Evolutionary conservation across 2,797 vertebrate species (phyloP), one percentile per base, ranked within the genome.

Genomic region (Rallus crepitans): DNA sequence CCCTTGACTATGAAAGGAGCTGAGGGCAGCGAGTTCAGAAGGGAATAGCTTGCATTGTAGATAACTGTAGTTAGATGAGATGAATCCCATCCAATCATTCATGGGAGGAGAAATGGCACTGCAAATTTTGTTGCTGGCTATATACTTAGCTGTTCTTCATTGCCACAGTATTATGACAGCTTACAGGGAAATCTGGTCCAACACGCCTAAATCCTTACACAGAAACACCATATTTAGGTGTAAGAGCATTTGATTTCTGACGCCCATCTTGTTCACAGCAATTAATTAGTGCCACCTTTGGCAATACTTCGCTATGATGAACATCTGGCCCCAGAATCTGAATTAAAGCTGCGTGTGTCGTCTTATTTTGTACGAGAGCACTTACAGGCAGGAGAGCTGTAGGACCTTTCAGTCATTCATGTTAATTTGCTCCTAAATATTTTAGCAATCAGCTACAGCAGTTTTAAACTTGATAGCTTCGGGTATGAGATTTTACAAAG

Each of bases 241-340:
- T 4, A 66, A 88, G 25, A 84, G 33, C 6, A 9, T 73, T 90
- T 84, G 37, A 82, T 82, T 93, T 76, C 78, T 87, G 53, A 60
- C 6, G 4, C 57, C 57, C 2, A 2, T 73, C 56, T 90, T 47
- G 71, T 90, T 90, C 75, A 23, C 39, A 72, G 53, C 60, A 82
- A 93, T 91, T 93, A 96, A 95, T 93, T 85, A 92, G 39, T 83
- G 89, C 40, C 82, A 84, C 73, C 40, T 89, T 88, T 86, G 76
- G 89, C 64, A 56, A 28, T 31, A 11, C 35, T 72, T 90, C 12
- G 30, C 64, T 48, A 2, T 17, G 45, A 59, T 27, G 57, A 92
- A 85, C 90, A 92, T 89, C 94, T 93, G 56, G 56, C 83, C 79
- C 61, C 39, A 71, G 75, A 77, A 57, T 40, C 52, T 39, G 77